Percentiles rank a stretch among this genome's conserved stretches.
These are phyloP conservation scores for Oreocharis arfaki DNA, from an alignment of 2,113 vertebrate genomes.

Conservation along the genomic window DNA sequence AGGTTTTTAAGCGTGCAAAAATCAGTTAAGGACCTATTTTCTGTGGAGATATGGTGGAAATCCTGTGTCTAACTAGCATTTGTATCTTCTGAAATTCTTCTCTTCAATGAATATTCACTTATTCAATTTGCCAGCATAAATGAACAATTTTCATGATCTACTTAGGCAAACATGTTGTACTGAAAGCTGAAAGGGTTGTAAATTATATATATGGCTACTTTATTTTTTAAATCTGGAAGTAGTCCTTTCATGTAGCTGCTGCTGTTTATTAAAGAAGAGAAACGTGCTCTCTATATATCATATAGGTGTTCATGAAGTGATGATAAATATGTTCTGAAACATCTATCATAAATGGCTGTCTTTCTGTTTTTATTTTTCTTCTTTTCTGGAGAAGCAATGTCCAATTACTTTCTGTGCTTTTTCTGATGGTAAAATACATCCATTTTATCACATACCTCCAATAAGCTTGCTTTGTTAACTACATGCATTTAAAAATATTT, in stretches of 20 bases:
- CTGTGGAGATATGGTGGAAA: background rate
- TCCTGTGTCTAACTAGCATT: background rate
- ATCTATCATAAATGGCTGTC: background rate
- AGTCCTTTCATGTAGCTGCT: background rate
- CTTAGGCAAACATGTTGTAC: background rate
- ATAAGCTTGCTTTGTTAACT: background rate
- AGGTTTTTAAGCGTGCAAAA: background rate
- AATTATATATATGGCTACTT: background rate
- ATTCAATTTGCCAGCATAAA: background rate
- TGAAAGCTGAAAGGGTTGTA: background rate
- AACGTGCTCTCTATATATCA: background rate
- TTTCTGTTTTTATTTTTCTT: background rate
- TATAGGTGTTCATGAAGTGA: background rate
- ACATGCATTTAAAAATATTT: background rate
- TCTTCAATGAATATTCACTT: background rate
- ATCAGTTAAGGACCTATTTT: background rate
- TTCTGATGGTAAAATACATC: background rate
- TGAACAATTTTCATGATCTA: background rate
- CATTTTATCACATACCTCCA: background rate
- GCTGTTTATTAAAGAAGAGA: background rate
- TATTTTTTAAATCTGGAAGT: background rate
- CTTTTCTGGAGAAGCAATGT: background rate
- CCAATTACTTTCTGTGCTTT: background rate
- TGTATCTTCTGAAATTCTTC: background rate
- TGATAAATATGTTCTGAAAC: background rate